These are phyloP conservation scores for Platygyra sinensis DNA, from an alignment of 64 coral and sea anemone species.

Conservation along the genomic window DNA sequence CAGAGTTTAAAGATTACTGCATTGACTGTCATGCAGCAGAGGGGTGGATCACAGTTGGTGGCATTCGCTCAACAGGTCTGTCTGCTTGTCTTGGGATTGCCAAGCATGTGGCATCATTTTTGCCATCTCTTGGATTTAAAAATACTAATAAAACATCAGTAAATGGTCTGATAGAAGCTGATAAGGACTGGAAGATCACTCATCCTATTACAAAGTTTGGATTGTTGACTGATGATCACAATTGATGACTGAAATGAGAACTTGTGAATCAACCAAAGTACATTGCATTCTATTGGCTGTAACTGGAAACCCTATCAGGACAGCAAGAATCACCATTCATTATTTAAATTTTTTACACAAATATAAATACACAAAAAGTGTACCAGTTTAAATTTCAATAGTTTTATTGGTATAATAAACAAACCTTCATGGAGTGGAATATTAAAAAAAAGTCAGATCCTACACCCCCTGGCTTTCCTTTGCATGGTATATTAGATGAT, in stretches of 20 bases:
- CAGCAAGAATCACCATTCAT: too few species aligned
- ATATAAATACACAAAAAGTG: too few species aligned
- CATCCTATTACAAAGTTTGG: slow-evolving; percentile 55
- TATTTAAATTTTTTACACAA: too few species aligned
- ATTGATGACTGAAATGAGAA: neutral
- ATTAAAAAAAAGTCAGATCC: too few species aligned
- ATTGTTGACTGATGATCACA: neutral
- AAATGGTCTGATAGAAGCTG: neutral
- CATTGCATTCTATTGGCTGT: too few species aligned
- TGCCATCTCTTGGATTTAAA: slow-evolving; percentile 22
- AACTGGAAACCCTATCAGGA: too few species aligned
- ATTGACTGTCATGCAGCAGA: slow-evolving; percentile 45
- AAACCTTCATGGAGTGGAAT: too few species aligned
- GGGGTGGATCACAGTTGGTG: slow-evolving; percentile 75
- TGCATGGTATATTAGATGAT: too few species aligned
- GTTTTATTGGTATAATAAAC: too few species aligned
- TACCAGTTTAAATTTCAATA: too few species aligned
- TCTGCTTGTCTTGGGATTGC: slow-evolving; percentile 87
- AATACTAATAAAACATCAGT: neutral
- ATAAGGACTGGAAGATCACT: slow-evolving; percentile 9
- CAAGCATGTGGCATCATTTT: slow-evolving; percentile 43
- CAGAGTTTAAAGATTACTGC: slow-evolving; percentile 68
- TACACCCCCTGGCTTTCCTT: too few species aligned
- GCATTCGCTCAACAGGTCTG: slow-evolving; percentile 77
- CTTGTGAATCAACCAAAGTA: too few species aligned